phyloP scores from a whole-genome alignment of 2,888 invertebrate species.

The Eupeodes latifasciatus region DNA sequence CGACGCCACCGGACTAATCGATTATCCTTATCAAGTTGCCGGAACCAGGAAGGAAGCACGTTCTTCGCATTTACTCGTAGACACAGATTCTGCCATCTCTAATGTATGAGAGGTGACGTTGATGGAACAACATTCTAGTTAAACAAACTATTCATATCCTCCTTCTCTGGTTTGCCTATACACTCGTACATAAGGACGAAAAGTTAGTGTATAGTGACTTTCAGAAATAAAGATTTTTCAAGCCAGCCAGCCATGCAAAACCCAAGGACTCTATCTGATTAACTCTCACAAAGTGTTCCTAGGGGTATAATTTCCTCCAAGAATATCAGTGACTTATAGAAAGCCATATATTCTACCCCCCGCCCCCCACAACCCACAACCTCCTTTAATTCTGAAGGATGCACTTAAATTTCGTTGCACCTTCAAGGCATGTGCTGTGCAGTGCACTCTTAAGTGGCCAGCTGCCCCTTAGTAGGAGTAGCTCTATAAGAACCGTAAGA shows the following conservation, averaged over 20 bases:
- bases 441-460: conserved; percentile 33
- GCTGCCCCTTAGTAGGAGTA: conserved; percentile 13
- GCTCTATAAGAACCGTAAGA: neutral
- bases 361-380: too few species aligned
- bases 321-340: neutral
- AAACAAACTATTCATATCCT: neutral
- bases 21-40: conserved; percentile 48
- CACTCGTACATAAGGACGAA: too few species aligned
- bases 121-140: conserved; percentile 24
- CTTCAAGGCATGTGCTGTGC: conserved; percentile 37
- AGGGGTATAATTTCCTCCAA: conserved; percentile 19
- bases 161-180: neutral
- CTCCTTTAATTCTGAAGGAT: conserved; percentile 20
- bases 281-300: conserved; percentile 41
- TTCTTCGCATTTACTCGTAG: conserved; percentile 1
- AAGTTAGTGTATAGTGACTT: neutral
- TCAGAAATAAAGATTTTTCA: conserved; percentile 10
- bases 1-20: conserved; percentile 30
- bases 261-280: conserved; percentile 43
- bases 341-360: neutral
- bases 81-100: conserved; percentile 30
- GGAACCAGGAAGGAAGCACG: conserved; percentile 40
- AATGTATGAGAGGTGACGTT: conserved; percentile 4
- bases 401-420: conserved; percentile 49
- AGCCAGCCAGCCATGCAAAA: neutral